A percentile compares a stretch with the other conserved stretches of the same genome.
Evolutionary conservation across 2,113 vertebrate genomes (phyloP).

Genomic region (Sylvilagus bachmani): DNA sequence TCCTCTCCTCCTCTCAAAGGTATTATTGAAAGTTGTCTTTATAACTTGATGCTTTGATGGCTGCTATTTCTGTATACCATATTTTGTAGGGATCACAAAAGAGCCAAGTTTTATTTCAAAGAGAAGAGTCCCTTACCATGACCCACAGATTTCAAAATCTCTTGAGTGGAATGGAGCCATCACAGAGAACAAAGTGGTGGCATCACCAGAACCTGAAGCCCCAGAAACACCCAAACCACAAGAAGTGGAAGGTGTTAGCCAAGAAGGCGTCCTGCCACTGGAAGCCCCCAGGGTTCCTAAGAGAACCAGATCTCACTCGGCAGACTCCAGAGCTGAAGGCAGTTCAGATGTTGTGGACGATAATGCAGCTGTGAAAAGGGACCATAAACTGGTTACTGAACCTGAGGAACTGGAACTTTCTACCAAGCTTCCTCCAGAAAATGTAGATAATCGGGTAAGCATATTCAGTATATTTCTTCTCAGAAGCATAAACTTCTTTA

Average conservation of each 20-base stretch:
- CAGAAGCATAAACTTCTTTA: background rate
- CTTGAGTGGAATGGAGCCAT: conserved; percentile 89
- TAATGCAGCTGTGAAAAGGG: conserved; percentile 54
- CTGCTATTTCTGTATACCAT: background rate
- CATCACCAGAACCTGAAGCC: conserved; percentile 69
- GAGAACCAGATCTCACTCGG: conserved; percentile 73
- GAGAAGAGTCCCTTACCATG: conserved; percentile 88
- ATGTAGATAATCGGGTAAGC: conserved; percentile 85
- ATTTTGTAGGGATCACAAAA: conserved; percentile 89
- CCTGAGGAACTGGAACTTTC: conserved; percentile 50
- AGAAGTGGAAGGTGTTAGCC: conserved; percentile 66
- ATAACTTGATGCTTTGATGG: conserved; percentile 25
- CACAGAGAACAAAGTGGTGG: conserved; percentile 52
- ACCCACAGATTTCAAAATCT: conserved; percentile 89
- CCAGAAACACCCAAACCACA: conserved; percentile 59
- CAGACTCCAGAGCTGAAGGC: conserved; percentile 78
- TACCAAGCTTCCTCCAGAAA: conserved; percentile 74
- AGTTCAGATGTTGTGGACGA: conserved; percentile 72
- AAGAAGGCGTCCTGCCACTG: conserved; percentile 75
- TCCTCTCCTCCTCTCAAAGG: background rate
- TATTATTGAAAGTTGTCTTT: conserved; percentile 26
- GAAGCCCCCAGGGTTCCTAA: conserved; percentile 82
- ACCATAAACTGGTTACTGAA: conserved; percentile 52
- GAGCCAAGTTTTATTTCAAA: conserved; percentile 94
- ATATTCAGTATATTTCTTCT: conserved; percentile 8